Percentiles rank a stretch among this genome's conserved stretches.
Evolutionary conservation across 2,113 vertebrate genomes (phyloP).

Genomic region (Nycticorax nycticorax): DNA sequence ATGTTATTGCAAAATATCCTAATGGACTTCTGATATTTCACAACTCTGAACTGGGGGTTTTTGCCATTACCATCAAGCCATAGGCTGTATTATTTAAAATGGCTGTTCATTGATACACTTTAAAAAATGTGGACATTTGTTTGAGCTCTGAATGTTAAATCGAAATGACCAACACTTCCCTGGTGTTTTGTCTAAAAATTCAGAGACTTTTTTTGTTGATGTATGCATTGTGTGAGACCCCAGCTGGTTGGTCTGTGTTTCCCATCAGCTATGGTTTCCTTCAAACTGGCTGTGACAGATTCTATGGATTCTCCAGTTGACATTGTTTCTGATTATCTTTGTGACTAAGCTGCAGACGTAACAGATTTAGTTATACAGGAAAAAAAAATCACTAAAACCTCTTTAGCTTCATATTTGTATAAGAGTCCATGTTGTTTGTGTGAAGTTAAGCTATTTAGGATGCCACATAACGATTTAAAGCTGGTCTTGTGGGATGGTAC

Average conservation of each 20-base stretch:
- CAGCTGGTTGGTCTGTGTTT: neutral
- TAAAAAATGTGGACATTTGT: neutral
- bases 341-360: conserved; percentile 17
- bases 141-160: neutral
- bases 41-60: neutral
- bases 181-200: conserved; percentile 15
- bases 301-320: neutral
- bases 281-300: conserved; percentile 24
- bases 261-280: conserved; percentile 20
- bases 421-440: neutral
- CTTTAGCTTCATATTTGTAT: neutral
- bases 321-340: conserved; percentile 19
- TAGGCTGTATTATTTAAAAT: neutral
- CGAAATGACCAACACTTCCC: neutral
- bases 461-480: neutral
- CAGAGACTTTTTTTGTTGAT: neutral
- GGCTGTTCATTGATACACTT: neutral
- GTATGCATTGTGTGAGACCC: neutral
- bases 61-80: accelerated
- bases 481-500: neutral
- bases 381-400: neutral
- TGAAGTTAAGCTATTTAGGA: neutral
- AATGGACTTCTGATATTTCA: neutral
- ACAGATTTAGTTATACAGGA: neutral
- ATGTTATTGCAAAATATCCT: neutral